Evolutionary conservation across 2,888 invertebrate species (phyloP), one percentile per base, ranked within the genome.

Genomic region (Anthoptus insignis): DNA sequence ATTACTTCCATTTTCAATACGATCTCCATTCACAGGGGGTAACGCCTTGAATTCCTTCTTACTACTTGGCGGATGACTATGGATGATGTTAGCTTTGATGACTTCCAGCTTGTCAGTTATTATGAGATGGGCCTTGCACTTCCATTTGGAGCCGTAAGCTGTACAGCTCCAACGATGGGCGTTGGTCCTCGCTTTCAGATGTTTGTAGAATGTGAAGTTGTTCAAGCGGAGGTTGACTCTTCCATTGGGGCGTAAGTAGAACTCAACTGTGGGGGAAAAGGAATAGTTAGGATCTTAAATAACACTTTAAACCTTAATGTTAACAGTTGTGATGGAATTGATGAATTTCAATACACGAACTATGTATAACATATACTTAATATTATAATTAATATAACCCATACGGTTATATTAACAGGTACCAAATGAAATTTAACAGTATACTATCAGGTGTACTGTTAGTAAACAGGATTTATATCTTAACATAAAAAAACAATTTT

Each of bases 161-260:
- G 90, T 90, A 75, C 91, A 91, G 68, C 90, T 90, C 91, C 91
- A 91, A 16, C 89, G 87, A 37, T 87, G 81, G 0, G 90, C 89
- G 68, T 89, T 87, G 42, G 80, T 81, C 37, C 88, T 83, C 0
- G 89, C 88, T 65, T 87, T 89, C 27, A 89, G 73, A 63, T 91
- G 91, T 68, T 91, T 90, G 82, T 90, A 91, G 77, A 89, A 91
- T 0, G 87, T 89, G 60, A 86, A 91, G 66, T 88, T 84, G 72
- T 91, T 91, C n/a, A 91, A 70, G 3, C 90, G 91, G 1, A 91
- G 82, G 65, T 89, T 89, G 65, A 88, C 83, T 21, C 87, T 82
- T 4, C 91, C 91, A 57, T 81, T 89, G 16, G 89, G 88, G 19
- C 90, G 89, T n/a, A 86, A 80, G 71, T 88, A 88, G 72, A 91